A percentile compares a stretch with the other conserved stretches of the same genome.
phyloP scores from a whole-genome alignment of 2,797 vertebrate genomes.

The Novumbra hubbsi region DNA sequence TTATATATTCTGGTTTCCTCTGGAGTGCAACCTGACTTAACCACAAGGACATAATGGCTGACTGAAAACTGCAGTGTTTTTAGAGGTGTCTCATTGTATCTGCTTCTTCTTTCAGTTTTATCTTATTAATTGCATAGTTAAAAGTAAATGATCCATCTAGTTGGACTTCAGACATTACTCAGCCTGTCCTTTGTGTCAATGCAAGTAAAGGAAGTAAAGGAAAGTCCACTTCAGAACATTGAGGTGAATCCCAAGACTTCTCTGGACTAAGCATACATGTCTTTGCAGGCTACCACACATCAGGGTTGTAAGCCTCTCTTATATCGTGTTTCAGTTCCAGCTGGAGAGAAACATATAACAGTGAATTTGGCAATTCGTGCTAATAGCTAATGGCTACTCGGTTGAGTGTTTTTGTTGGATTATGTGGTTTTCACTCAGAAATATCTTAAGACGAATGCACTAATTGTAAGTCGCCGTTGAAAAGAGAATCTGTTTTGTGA shows the following conservation, averaged over 20 bases:
- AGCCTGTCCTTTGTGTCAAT: background rate
- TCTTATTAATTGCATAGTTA: background rate
- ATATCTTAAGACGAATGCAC: too few species aligned
- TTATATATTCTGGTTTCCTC: constrained; percentile 1
- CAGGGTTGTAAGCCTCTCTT: background rate
- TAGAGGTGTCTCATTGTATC: background rate
- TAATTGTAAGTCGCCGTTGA: too few species aligned
- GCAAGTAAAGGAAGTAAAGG: background rate
- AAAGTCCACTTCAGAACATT: background rate
- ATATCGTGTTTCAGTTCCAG: background rate
- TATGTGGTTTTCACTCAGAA: too few species aligned
- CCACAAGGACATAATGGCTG: background rate
- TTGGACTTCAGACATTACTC: too few species aligned
- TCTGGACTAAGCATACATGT: background rate
- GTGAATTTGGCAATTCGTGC: too few species aligned
- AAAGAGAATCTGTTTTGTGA: background rate
- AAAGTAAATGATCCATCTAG: background rate
- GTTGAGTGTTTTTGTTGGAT: too few species aligned
- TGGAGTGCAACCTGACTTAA: background rate
- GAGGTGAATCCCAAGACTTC: background rate
- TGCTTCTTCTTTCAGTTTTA: background rate
- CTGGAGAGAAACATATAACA: background rate
- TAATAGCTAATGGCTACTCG: too few species aligned
- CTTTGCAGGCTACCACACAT: background rate
- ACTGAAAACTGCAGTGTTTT: background rate